phyloP scores from a whole-genome alignment of 64 coral and sea anemone genomes.

The Montipora efflorescens region DNA sequence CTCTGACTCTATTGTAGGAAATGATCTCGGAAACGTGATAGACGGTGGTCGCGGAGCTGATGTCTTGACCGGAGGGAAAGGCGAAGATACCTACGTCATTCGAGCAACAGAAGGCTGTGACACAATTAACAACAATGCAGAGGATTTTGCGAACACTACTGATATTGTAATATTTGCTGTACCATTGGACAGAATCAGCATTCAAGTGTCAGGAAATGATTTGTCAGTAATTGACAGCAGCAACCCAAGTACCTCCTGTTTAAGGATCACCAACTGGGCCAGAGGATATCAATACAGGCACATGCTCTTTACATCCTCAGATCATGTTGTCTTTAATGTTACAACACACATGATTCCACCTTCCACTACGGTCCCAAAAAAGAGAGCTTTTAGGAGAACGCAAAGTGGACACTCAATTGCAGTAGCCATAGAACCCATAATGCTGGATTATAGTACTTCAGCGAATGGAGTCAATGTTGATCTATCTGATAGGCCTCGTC shows the following conservation, averaged over 20 bases:
- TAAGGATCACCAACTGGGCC: constrained; percentile 26
- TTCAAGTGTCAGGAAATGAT: not conserved
- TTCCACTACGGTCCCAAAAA: no score
- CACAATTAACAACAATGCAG: constrained; percentile 56
- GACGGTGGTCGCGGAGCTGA: constrained; percentile 33
- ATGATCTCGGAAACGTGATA: constrained; percentile 47
- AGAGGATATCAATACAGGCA: constrained; percentile 30
- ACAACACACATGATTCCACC: no score
- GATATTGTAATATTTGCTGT: constrained; percentile 51
- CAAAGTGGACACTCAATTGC: no score
- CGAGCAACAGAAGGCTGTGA: constrained; percentile 40
- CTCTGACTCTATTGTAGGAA: constrained; percentile 42
- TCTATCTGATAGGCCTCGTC: not conserved
- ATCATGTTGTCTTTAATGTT: constrained; percentile 57
- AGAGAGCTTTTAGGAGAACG: no score
- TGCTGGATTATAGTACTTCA: constrained; percentile 35
- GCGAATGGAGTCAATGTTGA: constrained; percentile 23
- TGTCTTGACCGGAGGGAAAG: constrained; percentile 34
- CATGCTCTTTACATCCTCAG: constrained; percentile 25
- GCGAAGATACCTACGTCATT: constrained; percentile 62
- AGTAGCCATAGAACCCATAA: constrained; percentile 29
- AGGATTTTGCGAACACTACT: constrained; percentile 30
- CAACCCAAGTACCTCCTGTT: constrained; percentile 9
- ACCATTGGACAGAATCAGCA: not conserved
- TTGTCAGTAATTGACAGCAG: not conserved